Evolutionary conservation across 92 coral and sea anemone species (phyloP), one percentile per base, ranked within the genome.

Genomic region (Parazoanthus atlanticus): DNA sequence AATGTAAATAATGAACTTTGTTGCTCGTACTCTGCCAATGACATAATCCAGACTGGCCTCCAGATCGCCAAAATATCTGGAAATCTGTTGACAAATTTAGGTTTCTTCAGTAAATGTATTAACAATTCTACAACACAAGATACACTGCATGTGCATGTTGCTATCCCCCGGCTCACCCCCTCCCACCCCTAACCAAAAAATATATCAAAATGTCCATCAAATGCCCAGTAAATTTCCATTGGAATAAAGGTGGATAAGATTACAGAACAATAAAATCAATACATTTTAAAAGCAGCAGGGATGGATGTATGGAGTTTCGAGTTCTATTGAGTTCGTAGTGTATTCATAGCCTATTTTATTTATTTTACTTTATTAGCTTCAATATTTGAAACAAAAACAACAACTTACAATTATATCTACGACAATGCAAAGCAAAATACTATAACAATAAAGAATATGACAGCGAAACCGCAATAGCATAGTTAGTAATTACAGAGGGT

Each of bases 1-100:
- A 40, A 95, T 95, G 89, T 93, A 93, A 64, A 95, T 82, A 17
- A 88, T 81, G 74, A 93, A 95, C 91, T 95, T 95, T 5, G 93
- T 13, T n/a, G 91, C 88, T 67, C 98, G 98, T 30, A 95, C 94
- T 88, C 91, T 93, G 17, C 94, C 96, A 69, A 93, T 92, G 88
- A 69, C 85, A 86, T 90, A 93, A 29, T 92, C 91, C 10, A 95
- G 85, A 78, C 91, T 94, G 89, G 91, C 88, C 88, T 95, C 98
- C 70, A 95, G 90, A 81, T 90, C 94, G 13, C 84, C 65, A 88
- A 95, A 95, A 79, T 91, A 93, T n/a, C 90, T 72, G 23, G 95
- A 92, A 86, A 95, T 91, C 98, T 95, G 90, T 65, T 73, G 81
- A 46, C 40, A 21, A 38, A 67, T 61, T 80, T 13, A 23, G 54